Conservation (phyloP, 2,797 vertebrate species). For the Manis javanica region DNA sequence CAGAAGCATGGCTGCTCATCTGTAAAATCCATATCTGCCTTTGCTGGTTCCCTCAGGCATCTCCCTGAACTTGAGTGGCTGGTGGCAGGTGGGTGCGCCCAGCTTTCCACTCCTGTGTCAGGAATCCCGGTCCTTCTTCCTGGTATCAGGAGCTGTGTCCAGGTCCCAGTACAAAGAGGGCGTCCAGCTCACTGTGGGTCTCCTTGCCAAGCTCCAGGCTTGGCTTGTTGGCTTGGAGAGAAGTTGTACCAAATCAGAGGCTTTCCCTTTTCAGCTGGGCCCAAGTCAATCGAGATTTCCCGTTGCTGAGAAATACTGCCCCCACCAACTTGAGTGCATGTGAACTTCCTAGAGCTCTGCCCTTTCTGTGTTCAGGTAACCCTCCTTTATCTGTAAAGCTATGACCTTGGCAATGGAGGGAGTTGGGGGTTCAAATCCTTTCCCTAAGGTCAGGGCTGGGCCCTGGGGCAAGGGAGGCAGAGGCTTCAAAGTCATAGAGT, state of each 20-base stretch:
- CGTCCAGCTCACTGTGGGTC: no score
- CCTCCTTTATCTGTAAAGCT: neutral
- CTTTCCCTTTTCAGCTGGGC: neutral
- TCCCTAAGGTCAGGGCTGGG: neutral
- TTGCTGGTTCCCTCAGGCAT: neutral
- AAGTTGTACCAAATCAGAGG: neutral
- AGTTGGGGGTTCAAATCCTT: neutral
- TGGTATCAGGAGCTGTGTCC: no score
- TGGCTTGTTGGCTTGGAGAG: no score
- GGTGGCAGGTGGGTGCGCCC: no score
- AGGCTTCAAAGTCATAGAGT: neutral
- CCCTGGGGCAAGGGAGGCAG: neutral
- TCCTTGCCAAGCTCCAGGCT: no score
- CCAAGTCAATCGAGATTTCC: neutral
- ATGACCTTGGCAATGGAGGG: neutral
- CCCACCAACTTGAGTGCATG: rapidly evolving
- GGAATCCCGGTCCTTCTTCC: neutral
- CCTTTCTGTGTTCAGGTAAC: neutral
- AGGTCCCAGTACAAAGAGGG: no score
- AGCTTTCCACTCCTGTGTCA: neutral
- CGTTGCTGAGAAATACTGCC: neutral
- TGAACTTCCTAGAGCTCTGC: neutral
- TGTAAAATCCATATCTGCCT: neutral
- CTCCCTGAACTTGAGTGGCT: neutral
- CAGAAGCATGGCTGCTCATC: neutral